These are phyloP conservation scores for Pachyramphus minor DNA, from an alignment of 2,113 vertebrate genomes.

Conservation along the genomic window DNA sequence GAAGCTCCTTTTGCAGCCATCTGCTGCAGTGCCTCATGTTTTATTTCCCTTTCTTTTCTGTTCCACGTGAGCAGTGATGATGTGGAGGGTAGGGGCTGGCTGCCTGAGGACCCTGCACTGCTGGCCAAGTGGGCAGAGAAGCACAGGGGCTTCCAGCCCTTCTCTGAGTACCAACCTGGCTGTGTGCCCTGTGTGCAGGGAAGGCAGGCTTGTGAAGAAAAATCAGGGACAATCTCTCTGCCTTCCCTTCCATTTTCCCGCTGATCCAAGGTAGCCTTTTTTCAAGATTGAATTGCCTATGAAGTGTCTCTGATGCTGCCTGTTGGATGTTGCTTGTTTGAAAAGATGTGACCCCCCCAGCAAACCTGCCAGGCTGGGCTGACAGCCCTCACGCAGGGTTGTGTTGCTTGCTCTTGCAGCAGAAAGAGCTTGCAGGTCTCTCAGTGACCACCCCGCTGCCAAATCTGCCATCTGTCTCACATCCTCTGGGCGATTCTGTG, in stretches of 20 bases:
- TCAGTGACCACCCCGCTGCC: not conserved
- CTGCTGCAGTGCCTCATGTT: not conserved
- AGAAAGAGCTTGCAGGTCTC: not conserved
- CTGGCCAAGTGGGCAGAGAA: not conserved
- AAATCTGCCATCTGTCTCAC: conserved; percentile 20
- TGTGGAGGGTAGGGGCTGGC: not conserved
- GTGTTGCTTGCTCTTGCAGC: not conserved
- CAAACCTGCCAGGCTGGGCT: not conserved
- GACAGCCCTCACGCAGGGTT: not conserved
- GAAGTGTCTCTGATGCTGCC: not conserved
- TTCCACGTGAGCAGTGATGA: not conserved
- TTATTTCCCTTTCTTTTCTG: not conserved
- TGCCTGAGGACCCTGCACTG: not conserved
- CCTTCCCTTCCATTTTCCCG: not conserved
- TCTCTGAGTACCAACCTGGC: not conserved
- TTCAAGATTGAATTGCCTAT: not conserved
- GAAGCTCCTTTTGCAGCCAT: not conserved
- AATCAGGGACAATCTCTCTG: not conserved
- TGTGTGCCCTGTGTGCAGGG: not conserved
- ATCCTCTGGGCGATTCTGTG: not conserved
- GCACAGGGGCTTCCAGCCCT: not conserved
- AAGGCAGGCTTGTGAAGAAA: not conserved
- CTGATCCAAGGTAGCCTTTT: not conserved
- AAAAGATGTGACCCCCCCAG: accelerated
- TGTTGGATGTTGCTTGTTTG: not conserved